phyloP scores from a whole-genome alignment of 1,140 invertebrate species.

The Chelonus insularis region DNA sequence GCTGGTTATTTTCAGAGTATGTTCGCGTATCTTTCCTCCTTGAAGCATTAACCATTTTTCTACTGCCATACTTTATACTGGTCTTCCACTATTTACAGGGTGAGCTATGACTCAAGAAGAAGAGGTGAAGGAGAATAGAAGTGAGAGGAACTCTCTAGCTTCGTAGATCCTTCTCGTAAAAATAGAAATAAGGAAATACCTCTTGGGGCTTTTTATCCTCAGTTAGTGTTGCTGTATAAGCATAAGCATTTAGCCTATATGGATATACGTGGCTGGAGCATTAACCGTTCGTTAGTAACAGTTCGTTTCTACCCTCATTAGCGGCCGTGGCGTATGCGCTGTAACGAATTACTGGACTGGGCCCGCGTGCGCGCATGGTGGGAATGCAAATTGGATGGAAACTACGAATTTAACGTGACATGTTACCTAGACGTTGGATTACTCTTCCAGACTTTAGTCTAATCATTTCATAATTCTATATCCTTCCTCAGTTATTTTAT shows the following conservation, averaged over 20 bases:
- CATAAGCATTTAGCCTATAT: conserved; percentile 7
- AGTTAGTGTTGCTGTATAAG: background rate
- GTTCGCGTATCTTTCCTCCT: background rate
- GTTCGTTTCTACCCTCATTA: conserved; percentile 36
- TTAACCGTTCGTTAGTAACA: conserved; percentile 37
- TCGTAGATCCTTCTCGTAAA: conserved; percentile 1
- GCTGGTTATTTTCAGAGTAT: background rate
- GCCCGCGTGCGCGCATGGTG: conserved; percentile 11
- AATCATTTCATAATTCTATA: too few species aligned
- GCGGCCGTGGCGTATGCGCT: conserved; percentile 30
- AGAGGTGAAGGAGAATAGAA: background rate
- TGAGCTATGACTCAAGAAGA: conserved; percentile 17
- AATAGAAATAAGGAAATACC: conserved; percentile 12
- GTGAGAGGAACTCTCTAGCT: background rate
- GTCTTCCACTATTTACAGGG: conserved; percentile 22
- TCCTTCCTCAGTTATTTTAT: too few species aligned
- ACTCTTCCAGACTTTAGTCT: too few species aligned
- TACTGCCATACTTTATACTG: background rate
- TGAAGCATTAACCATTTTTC: conserved; percentile 16
- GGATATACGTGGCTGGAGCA: conserved; percentile 27
- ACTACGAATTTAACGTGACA: conserved; percentile 2
- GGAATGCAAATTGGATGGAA: conserved; percentile 31
- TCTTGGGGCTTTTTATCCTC: conserved; percentile 1
- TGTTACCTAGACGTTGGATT: background rate
- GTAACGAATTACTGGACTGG: conserved; percentile 33